These are phyloP conservation scores for Drosophila punjabiensis DNA, from an alignment of 1,140 invertebrate species.

Conservation along the genomic window DNA sequence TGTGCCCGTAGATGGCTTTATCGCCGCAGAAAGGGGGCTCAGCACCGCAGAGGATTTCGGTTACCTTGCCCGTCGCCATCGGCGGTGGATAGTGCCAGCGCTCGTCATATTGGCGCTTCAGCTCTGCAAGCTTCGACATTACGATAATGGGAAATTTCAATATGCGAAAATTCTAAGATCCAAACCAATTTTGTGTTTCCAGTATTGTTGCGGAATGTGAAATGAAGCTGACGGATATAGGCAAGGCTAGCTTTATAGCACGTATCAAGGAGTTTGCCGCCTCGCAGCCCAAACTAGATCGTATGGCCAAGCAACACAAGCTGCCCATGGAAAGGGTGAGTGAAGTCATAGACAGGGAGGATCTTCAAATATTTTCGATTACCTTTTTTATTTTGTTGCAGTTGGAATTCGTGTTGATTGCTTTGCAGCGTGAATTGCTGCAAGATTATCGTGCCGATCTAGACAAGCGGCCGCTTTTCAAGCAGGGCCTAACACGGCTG, in stretches of 20 bases:
- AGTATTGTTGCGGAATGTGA: slow-evolving; percentile 85
- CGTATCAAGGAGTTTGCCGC: slow-evolving; percentile 78
- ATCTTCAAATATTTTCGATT: background rate
- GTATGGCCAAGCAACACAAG: slow-evolving; percentile 86
- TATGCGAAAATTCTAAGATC: slow-evolving; percentile 1
- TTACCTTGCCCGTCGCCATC: slow-evolving; percentile 12
- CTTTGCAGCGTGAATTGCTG: slow-evolving; percentile 87
- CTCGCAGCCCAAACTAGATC: slow-evolving; percentile 42
- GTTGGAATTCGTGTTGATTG: slow-evolving; percentile 89
- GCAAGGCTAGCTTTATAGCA: slow-evolving; percentile 86
- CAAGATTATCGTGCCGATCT: slow-evolving; percentile 89
- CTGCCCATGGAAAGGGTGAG: slow-evolving; percentile 86
- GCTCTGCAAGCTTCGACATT: slow-evolving; percentile 18
- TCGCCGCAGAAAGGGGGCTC: background rate
- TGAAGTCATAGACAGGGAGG: background rate
- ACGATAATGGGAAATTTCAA: slow-evolving; percentile 23
- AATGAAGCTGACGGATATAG: slow-evolving; percentile 86
- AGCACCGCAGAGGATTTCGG: slow-evolving; percentile 38
- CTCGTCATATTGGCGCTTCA: slow-evolving; percentile 43
- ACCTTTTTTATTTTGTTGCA: slow-evolving; percentile 24
- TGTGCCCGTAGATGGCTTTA: slow-evolving; percentile 13
- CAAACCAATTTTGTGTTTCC: slow-evolving; percentile 39
- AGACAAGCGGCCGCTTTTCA: slow-evolving; percentile 89
- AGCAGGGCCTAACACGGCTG: slow-evolving; percentile 87
- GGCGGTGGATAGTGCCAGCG: slow-evolving; percentile 59